Evolutionary conservation across 2,888 invertebrate genomes (phyloP), one percentile per base, ranked within the genome.

Genomic region (Glomeris marginata): DNA sequence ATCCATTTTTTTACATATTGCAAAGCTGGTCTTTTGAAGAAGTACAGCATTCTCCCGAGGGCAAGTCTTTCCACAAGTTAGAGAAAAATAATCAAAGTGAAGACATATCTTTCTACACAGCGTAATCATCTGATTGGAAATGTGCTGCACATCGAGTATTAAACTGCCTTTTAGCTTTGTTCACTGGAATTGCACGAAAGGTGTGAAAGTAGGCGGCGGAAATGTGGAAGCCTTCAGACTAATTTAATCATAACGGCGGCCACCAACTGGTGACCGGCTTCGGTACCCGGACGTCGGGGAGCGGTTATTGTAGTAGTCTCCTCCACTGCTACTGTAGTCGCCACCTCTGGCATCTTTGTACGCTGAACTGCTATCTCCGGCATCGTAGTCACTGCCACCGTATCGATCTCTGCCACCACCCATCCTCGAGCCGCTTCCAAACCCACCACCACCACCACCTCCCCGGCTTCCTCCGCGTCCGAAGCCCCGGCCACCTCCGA

Each of bases 241-340:
- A 28, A 28, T 28, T 8, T 28, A 28, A 28, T 28, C 28, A 8
- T 72, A 72, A 71, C 72, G 72, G 67, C 69, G 70, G 66, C 71
- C 68, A 63, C 67, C 69, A 58, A 70, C 68, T 55, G 72, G 72
- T 52, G 72, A 72, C 55, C 72, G 71, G 63, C 70, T 71, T 58
- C 72, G 66, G 63, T 71, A 72, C 62, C 72, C 69, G 58, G 70
- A 38, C 13, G 51, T 44, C 36, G 43, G 45, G 16, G 52, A 40
- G n/a, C 51, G 28, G 33, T 46, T 38, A 40, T 41, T 49, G 40
- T 50, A 50, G 41, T 49, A 44, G 47, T 35, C 38, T n/a, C 38
- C 46, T n/a, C 47, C 45, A 33, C 45, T 47, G 16, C 48, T 44
- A 15, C 41, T 66, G 53, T 46, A 52, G 11, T 55, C 52, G 47